phyloP scores from a whole-genome alignment of 1,140 invertebrate species.

The Aphelenchoides besseyi region DNA sequence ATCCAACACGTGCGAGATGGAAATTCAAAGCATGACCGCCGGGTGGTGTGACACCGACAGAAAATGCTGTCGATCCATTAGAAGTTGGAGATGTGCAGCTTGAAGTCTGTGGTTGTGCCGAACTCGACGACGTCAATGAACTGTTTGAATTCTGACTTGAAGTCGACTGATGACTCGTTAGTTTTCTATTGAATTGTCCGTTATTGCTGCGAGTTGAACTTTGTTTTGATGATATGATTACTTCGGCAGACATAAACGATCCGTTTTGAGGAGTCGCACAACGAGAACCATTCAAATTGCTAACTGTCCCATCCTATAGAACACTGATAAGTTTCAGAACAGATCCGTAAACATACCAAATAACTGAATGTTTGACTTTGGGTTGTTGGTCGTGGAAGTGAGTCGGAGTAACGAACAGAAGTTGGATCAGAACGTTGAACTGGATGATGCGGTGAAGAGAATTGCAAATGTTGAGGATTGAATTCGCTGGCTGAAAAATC shows the following conservation, averaged over 20 bases:
- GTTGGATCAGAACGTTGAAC: slow-evolving; percentile 16
- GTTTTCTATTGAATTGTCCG: slow-evolving; percentile 10
- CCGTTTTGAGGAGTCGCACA: slow-evolving; percentile 15
- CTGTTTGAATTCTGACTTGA: slow-evolving; percentile 39
- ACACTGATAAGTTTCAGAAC: background rate
- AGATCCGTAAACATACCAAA: background rate
- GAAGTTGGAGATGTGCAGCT: slow-evolving; percentile 21
- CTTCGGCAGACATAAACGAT: slow-evolving; percentile 10
- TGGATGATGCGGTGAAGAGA: slow-evolving; percentile 27
- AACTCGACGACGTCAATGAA: slow-evolving; percentile 40
- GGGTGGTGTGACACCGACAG: background rate
- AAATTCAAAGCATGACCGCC: slow-evolving; percentile 39
- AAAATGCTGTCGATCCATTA: slow-evolving; percentile 7
- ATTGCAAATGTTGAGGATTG: slow-evolving; percentile 41
- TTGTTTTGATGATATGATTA: slow-evolving; percentile 5
- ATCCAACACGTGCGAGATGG: slow-evolving; percentile 54
- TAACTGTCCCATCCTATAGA: background rate
- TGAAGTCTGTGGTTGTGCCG: slow-evolving; percentile 22
- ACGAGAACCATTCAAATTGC: background rate
- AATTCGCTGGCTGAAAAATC: slow-evolving; percentile 39
- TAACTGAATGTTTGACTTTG: background rate
- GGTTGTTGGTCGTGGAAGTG: slow-evolving; percentile 4
- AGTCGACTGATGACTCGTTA: slow-evolving; percentile 20
- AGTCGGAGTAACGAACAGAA: background rate
- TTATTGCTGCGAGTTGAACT: slow-evolving; percentile 16